Evolutionary conservation across 2,888 invertebrate genomes (phyloP), one percentile per base, ranked within the genome.

Genomic region (Hypselothyrea guttata): DNA sequence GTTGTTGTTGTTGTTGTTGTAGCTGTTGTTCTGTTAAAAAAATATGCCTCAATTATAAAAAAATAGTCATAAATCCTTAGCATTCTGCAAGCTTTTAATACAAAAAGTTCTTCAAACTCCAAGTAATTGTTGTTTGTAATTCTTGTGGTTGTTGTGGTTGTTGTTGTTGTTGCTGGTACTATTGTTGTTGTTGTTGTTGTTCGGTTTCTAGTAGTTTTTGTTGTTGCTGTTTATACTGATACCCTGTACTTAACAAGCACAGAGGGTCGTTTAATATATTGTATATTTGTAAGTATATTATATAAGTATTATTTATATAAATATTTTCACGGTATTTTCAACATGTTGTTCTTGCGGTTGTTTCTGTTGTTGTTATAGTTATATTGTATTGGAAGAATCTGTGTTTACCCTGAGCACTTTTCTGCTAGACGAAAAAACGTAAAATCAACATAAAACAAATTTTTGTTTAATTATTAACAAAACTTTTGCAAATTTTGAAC

Each of bases 401-500:
- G 89, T 89, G 89, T 89, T 86, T 89, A 89, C 90, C 90, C 90
- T 90, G 90, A 90, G 90, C 90, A 87, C 86, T 88, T 90, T 77
- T 79, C 82, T 84, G 78, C 78, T 78, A 72, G 83, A 77, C 67
- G 51, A 69, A 40, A 34, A 41, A 67, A 70, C 22, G 22, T 22
- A n/a, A n/a, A n/a, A 49, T 53, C 30, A 55, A 64, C 61, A 54
- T 4, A 64, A 56, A 40, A 13, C 27, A n/a, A n/a, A n/a, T n/a
- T n/a, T n/a, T n/a, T n/a, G n/a, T 30, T 46, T 28, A 41, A 22
- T 4, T 22, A 22, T 38, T 33, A 31, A 38, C 35, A 18, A 34
- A 60, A 57, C 11, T 49, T 22, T 31, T 31, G 16, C 28, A 41
- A 41, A 41, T 8, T 3, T 47, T 34, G 41, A 31, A 45, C 12